Evolutionary conservation across 2,888 invertebrate species (phyloP), one percentile per base, ranked within the genome.

Genomic region (Belgica antarctica): DNA sequence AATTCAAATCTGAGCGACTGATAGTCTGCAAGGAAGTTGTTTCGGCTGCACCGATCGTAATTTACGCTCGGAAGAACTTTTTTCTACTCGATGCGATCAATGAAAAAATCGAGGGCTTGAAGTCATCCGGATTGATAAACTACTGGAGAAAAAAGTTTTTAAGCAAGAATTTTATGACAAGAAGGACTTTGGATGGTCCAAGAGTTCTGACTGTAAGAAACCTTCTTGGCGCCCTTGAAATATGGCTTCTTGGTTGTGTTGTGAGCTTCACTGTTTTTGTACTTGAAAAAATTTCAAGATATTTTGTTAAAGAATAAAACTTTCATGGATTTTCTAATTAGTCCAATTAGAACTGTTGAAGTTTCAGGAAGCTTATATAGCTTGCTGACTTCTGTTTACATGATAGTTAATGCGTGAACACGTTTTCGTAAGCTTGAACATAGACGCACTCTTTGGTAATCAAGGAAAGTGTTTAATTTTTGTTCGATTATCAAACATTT

Each of bases 1-100:
- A 19, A 12, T 59, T 61, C 19, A 34, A 61, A 41, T 24, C 57
- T 5, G 7, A 25, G 8, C 36, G 36, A 22, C 10, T 70, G n/a
- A 59, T 25, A 17, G 61, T 61, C 1, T 70, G 70, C 28, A 34
- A 41, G 59, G 70, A 70, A 61, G 28, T 61, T 36, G 19, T 70
- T 2, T 61, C 61, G 22, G 61, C 70, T 10, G 59, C 41, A 17
- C 28, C 24, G 8, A 59, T 36, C 36, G 70, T 57, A 7, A 70
- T 70, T 4, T 70, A 61, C 41, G 36, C 61, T 25, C 59, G 57
- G 22, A 70, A 70, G 17, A 59, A 70, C 28, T 70, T 61, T 17
- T 70, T 27, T 46, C 25, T 70, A 8, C 17, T 7, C 1, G 8
- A 36, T 2, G 10, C 22, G 2, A 24, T 70, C 41, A 57, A 70